Conservation (phyloP, 1,140 invertebrate genomes). For the Xylocopa sonorina region DNA sequence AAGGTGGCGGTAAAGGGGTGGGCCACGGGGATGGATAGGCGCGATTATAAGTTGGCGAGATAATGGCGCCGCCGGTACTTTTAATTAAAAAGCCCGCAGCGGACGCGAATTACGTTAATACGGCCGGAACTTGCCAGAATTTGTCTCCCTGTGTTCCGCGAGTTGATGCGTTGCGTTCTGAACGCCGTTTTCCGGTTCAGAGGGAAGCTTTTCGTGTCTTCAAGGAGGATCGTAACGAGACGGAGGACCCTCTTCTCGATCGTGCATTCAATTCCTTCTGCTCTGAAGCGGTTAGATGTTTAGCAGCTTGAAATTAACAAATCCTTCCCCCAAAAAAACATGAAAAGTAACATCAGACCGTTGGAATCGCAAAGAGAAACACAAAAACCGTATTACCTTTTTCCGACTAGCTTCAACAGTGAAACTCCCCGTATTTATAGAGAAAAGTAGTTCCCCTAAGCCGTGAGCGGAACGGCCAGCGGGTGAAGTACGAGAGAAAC, state of each 20-base stretch:
- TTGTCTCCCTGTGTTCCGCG: slow-evolving; percentile 1
- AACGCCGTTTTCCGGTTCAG: neutral
- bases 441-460: too few relatives aligned
- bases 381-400: too few relatives aligned
- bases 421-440: too few relatives aligned
- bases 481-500: slow-evolving; percentile 17
- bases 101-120: slow-evolving; percentile 74
- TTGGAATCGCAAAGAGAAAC: too few relatives aligned
- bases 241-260: too few relatives aligned
- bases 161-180: neutral
- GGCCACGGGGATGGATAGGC: slow-evolving; percentile 47
- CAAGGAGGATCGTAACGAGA: too few relatives aligned
- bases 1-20: slow-evolving; percentile 12
- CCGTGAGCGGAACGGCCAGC: neutral
- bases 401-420: too few relatives aligned
- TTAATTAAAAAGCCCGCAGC: slow-evolving; percentile 77
- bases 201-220: neutral
- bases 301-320: too few relatives aligned
- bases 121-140: slow-evolving; percentile 56
- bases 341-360: too few relatives aligned
- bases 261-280: too few relatives aligned
- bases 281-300: too few relatives aligned
- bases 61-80: slow-evolving; percentile 73
- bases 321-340: too few relatives aligned
- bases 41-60: slow-evolving; percentile 77